Percentiles rank a stretch among this genome's conserved stretches.
Evolutionary conservation across 2,797 vertebrate species (phyloP).

Genomic region (Anisognathus igniventris): DNA sequence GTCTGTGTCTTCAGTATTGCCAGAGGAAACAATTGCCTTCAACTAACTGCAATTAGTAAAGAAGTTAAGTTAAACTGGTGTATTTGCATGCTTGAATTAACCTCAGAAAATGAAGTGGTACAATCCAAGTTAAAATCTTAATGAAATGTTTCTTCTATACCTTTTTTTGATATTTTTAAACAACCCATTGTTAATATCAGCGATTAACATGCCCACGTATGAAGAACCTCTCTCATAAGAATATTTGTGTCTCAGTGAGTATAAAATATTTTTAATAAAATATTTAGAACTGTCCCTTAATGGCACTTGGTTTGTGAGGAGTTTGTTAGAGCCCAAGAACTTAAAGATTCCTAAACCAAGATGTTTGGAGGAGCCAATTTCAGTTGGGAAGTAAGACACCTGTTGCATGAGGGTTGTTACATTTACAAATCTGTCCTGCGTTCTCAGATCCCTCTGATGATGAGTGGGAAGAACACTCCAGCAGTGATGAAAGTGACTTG

Average conservation of each 20-base stretch:
- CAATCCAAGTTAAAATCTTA: background rate
- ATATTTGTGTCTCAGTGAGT: background rate
- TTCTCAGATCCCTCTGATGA: conserved; percentile 88
- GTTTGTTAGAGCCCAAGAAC: background rate
- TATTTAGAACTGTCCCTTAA: background rate
- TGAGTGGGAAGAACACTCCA: conserved; percentile 94
- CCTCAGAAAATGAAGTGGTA: background rate
- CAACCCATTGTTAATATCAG: background rate
- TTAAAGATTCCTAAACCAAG: background rate
- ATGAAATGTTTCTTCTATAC: background rate
- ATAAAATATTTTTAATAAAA: background rate
- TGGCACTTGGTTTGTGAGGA: background rate
- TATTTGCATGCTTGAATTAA: background rate
- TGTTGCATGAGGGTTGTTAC: background rate
- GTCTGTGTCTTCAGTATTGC: background rate
- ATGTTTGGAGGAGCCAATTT: background rate
- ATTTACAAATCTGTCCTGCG: background rate
- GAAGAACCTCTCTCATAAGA: background rate
- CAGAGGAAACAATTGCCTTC: background rate
- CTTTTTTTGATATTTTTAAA: background rate
- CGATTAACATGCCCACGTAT: fast-evolving
- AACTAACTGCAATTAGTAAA: background rate
- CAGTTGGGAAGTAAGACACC: background rate
- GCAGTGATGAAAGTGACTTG: conserved; percentile 91
- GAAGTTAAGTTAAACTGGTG: background rate